Evolutionary conservation across 2,888 invertebrate genomes (phyloP).

Genomic region (Pterostichus madidus): DNA sequence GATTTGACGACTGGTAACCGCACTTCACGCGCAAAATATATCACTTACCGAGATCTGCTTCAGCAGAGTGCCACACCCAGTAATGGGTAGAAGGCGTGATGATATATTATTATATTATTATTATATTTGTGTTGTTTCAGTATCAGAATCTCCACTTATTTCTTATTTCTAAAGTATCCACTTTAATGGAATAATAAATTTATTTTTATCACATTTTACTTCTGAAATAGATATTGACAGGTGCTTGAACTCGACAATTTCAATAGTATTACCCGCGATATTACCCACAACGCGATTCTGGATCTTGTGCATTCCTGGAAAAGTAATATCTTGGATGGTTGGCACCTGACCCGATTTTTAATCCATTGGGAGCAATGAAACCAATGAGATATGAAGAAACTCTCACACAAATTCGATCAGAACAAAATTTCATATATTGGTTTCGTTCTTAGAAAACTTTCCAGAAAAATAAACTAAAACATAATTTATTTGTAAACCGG

Average conservation of each 20-base stretch:
- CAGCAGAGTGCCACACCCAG: no score
- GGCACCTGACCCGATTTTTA: slow-evolving; percentile 41
- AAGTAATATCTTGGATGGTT: slow-evolving; percentile 17
- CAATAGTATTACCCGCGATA: slow-evolving; percentile 27
- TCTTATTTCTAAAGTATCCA: no score
- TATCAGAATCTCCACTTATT: no score
- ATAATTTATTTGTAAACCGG: neutral
- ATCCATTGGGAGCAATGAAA: slow-evolving; percentile 40
- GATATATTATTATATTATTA: no score
- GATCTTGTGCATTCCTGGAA: slow-evolving; percentile 5
- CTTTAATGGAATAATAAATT: neutral
- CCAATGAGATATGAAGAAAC: slow-evolving; percentile 10
- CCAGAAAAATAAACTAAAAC: neutral
- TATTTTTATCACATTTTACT: neutral
- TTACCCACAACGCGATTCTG: neutral
- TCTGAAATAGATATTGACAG: neutral
- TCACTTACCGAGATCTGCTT: no score
- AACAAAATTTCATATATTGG: slow-evolving; percentile 26
- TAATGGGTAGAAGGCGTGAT: no score
- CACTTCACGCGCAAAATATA: no score
- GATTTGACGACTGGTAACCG: no score
- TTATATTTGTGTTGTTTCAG: no score
- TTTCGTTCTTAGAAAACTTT: slow-evolving; percentile 15
- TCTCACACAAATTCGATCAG: slow-evolving; percentile 44
- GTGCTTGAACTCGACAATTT: slow-evolving; percentile 38